A percentile compares a stretch with the other conserved stretches of the same genome.
Evolutionary conservation across 2,888 invertebrate species (phyloP).

Genomic region (Pachliopta kotzebuea): DNA sequence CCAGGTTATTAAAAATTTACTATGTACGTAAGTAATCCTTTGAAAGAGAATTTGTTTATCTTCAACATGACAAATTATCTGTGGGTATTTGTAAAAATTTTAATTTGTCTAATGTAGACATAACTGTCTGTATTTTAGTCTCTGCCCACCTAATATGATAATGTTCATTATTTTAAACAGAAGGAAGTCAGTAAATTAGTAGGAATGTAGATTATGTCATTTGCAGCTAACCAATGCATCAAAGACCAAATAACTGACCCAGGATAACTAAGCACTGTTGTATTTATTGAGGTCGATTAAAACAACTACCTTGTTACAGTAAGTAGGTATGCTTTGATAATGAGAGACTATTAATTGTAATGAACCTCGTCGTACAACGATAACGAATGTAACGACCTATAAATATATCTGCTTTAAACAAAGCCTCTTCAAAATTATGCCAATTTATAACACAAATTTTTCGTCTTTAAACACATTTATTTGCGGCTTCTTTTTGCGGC

Average conservation of each 20-base stretch:
- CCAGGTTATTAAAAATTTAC: no score
- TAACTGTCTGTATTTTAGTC: no score
- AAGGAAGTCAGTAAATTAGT: slow-evolving; percentile 1
- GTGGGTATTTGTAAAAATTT: no score
- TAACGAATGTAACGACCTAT: slow-evolving; percentile 8
- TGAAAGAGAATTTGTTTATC: no score
- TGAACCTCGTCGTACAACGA: slow-evolving; percentile 20
- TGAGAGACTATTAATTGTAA: slow-evolving; percentile 29
- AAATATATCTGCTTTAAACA: slow-evolving; percentile 14
- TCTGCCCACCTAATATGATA: no score
- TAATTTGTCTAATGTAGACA: no score
- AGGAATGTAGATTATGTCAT: slow-evolving; percentile 40
- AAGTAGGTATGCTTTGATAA: slow-evolving; percentile 31
- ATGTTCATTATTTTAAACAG: no score
- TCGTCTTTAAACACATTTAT: not conserved
- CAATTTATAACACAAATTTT: slow-evolving; percentile 1
- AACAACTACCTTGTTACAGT: slow-evolving; percentile 30
- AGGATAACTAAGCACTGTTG: slow-evolving; percentile 34
- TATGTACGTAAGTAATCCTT: no score
- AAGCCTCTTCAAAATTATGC: slow-evolving; percentile 3
- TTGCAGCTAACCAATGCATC: slow-evolving; percentile 33
- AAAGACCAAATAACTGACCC: slow-evolving; percentile 30
- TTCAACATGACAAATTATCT: no score
- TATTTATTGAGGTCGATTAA: slow-evolving; percentile 40
- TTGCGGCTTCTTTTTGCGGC: no score